Conservation (phyloP, 2,113 vertebrate species). For the Rhipidura dahli region DNA sequence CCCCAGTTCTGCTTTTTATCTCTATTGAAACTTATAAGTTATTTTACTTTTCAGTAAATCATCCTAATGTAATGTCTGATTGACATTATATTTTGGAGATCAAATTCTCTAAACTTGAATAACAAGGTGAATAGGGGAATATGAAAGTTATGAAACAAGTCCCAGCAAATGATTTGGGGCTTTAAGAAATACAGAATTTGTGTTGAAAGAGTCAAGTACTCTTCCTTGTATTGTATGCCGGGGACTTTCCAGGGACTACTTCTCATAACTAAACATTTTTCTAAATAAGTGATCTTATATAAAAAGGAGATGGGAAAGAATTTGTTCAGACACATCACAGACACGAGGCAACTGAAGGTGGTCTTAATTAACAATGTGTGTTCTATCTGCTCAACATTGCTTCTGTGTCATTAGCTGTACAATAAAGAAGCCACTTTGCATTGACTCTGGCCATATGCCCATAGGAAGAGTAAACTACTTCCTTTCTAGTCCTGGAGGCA, state of each 20-base stretch:
- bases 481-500: neutral
- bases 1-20: neutral
- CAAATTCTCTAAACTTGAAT: neutral
- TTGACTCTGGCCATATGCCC: neutral
- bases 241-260: neutral
- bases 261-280: neutral
- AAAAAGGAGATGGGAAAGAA: neutral
- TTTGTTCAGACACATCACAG: neutral
- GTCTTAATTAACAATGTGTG: neutral
- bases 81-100: neutral
- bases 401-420: neutral
- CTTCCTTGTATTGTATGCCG: neutral
- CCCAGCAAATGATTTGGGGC: rapidly evolving
- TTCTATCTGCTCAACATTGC: neutral
- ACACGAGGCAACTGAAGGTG: neutral
- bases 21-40: neutral
- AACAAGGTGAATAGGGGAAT: neutral
- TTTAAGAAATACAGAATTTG: neutral
- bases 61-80: neutral
- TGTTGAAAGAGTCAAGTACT: neutral
- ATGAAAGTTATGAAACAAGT: neutral
- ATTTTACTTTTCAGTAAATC: neutral
- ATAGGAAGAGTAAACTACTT: neutral
- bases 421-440: neutral
- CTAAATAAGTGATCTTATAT: neutral